Conservation (phyloP, 2,113 vertebrate genomes). For the Python bivittatus region DNA sequence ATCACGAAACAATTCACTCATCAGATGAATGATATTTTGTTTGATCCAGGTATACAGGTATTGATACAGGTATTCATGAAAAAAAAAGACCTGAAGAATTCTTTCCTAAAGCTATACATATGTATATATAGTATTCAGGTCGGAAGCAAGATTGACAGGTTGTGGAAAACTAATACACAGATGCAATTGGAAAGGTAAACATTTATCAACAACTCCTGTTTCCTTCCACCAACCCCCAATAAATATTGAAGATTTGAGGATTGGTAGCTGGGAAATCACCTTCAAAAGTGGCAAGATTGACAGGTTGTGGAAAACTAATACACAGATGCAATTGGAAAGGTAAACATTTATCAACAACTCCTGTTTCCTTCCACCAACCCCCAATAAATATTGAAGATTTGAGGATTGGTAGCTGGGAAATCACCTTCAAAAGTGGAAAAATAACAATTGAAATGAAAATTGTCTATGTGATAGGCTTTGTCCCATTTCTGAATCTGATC, state of each 20-base stretch:
- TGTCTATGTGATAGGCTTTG: constrained; percentile 45
- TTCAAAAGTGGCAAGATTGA: not conserved
- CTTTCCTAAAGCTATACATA: not conserved
- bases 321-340: not conserved
- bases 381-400: not conserved
- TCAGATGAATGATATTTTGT: not conserved
- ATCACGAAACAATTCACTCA: not conserved
- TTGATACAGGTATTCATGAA: not conserved
- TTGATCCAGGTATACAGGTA: not conserved
- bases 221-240: not conserved
- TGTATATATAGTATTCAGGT: not conserved
- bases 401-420: not conserved
- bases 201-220: not conserved
- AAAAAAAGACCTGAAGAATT: not conserved
- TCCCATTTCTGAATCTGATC: constrained; percentile 17
- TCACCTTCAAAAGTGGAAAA: not conserved
- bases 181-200: not conserved
- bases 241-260: not conserved
- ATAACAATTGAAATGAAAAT: not conserved
- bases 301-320: not conserved
- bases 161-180: not conserved
- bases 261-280: not conserved
- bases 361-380: not conserved
- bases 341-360: not conserved
- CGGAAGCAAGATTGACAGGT: not conserved